Evolutionary conservation across 2,113 vertebrate genomes (phyloP).

Genomic region (Romanogobio albipinnatus): DNA sequence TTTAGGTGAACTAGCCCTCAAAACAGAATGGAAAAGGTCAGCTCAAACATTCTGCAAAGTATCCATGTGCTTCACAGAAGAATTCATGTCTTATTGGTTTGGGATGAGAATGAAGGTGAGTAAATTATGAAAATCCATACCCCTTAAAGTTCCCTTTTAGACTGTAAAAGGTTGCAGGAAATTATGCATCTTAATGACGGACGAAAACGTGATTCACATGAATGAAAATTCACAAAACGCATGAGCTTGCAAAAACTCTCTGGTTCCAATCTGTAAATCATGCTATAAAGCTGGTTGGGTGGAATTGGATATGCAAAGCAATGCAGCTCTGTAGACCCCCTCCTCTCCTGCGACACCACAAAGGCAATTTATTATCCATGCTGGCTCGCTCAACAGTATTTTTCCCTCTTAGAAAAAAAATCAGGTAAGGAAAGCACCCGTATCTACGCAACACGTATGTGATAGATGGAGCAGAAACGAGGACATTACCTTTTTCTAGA

Average conservation of each 20-base stretch:
- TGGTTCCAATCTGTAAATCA: conserved; percentile 46
- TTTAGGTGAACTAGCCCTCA: too few species aligned
- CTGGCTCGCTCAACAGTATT: neutral
- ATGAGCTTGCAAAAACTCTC: conserved; percentile 16
- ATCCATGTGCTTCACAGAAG: neutral
- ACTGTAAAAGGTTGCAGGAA: conserved; percentile 16
- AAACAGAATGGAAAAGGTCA: neutral
- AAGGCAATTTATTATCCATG: neutral
- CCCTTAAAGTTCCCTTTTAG: neutral
- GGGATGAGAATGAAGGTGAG: neutral
- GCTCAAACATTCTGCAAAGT: neutral
- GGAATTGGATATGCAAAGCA: conserved; percentile 60
- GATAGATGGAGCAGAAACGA: neutral
- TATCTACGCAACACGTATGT: neutral
- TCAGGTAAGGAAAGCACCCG: neutral
- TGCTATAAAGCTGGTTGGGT: conserved; percentile 45
- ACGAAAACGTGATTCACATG: conserved; percentile 54
- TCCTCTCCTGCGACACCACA: conserved; percentile 1
- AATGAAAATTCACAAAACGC: conserved; percentile 29
- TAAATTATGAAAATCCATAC: neutral
- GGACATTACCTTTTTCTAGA: conserved; percentile 89
- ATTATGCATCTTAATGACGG: conserved; percentile 35
- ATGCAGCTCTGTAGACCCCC: conserved; percentile 42
- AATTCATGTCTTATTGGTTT: neutral
- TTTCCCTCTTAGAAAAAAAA: neutral